A percentile compares a stretch with the other conserved stretches of the same genome.
These are phyloP conservation scores for Mellilla xanthometata DNA, from an alignment of 2,888 invertebrate genomes.

Conservation along the genomic window DNA sequence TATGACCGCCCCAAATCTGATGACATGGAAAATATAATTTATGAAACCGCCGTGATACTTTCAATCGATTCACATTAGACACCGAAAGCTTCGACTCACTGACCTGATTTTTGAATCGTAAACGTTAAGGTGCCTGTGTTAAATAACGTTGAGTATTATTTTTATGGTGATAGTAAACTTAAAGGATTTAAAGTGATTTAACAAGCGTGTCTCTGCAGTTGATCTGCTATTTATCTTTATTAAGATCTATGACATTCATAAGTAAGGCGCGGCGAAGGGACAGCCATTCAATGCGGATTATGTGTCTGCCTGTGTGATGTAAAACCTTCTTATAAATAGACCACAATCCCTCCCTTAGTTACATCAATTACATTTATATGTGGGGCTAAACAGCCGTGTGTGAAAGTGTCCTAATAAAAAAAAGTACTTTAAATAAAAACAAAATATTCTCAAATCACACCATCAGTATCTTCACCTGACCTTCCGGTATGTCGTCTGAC, in stretches of 20 bases:
- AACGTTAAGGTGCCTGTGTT: slow-evolving; percentile 28
- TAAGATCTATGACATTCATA: slow-evolving; percentile 52
- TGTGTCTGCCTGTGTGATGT: slow-evolving; percentile 35
- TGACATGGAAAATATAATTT: slow-evolving; percentile 45
- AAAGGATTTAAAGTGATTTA: slow-evolving; percentile 45
- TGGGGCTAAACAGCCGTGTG: too few species aligned
- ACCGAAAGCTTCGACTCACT: slow-evolving; percentile 37
- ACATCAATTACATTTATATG: too few species aligned
- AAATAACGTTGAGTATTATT: slow-evolving; percentile 36
- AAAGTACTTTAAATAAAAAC: too few species aligned
- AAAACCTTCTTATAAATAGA: slow-evolving; percentile 32
- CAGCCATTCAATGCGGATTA: slow-evolving; percentile 49
- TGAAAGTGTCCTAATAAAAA: too few species aligned
- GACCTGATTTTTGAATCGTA: slow-evolving; percentile 43
- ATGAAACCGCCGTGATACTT: slow-evolving; percentile 37
- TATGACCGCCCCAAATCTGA: slow-evolving; percentile 37
- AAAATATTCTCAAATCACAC: too few species aligned
- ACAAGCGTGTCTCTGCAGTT: slow-evolving; percentile 36
- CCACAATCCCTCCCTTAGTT: slow-evolving; percentile 7
- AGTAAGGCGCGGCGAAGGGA: slow-evolving; percentile 41
- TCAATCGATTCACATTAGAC: slow-evolving; percentile 39
- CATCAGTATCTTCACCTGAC: too few species aligned
- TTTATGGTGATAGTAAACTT: slow-evolving; percentile 45
- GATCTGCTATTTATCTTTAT: slow-evolving; percentile 63
- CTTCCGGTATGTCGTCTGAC: too few species aligned